These are phyloP conservation scores for Phorcus lineatus DNA, from an alignment of 2,888 invertebrate genomes.

Conservation along the genomic window DNA sequence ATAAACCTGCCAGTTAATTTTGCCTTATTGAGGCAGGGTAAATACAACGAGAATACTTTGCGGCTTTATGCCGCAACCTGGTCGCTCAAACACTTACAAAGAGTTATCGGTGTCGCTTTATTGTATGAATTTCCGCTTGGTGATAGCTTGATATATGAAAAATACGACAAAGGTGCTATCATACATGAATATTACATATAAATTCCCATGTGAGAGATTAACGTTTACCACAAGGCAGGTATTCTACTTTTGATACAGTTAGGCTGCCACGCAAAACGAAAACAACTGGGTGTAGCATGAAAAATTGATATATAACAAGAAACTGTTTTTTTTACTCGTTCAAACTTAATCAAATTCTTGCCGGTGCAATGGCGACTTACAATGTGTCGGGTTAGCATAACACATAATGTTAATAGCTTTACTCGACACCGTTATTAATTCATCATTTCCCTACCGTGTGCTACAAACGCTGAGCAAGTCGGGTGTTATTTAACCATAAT, in stretches of 20 bases:
- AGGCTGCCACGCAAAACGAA: too few species aligned
- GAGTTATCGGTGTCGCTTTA: background rate
- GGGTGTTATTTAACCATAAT: background rate
- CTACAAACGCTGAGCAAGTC: background rate
- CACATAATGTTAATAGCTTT: background rate
- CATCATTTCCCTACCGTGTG: background rate
- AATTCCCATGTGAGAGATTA: too few species aligned
- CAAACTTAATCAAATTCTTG: background rate
- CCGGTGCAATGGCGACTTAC: background rate
- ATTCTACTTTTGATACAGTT: too few species aligned
- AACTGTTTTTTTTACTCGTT: too few species aligned
- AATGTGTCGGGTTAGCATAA: background rate
- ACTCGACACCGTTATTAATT: background rate
- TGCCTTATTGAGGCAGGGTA: background rate
- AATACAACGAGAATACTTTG: background rate
- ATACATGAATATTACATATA: too few species aligned
- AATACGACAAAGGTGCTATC: too few species aligned
- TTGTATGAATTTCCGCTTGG: too few species aligned
- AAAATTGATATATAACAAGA: too few species aligned
- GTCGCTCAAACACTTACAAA: background rate
- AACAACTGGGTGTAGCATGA: too few species aligned
- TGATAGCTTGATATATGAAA: too few species aligned
- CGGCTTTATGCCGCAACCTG: background rate
- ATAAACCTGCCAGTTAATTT: background rate
- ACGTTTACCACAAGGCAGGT: too few species aligned